Evolutionary conservation across 2,797 vertebrate genomes (phyloP).

Genomic region (Girardinus metallicus): DNA sequence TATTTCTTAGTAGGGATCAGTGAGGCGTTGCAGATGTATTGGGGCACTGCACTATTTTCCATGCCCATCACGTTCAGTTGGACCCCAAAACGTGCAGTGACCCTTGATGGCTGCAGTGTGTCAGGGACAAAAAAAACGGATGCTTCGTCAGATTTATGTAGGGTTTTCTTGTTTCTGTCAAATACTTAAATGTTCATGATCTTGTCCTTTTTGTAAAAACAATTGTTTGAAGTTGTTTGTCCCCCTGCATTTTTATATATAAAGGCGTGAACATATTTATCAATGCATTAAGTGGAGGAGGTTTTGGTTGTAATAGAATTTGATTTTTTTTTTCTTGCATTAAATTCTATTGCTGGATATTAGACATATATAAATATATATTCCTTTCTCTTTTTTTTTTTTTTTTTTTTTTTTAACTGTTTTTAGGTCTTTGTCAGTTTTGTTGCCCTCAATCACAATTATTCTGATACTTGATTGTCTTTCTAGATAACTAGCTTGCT

Average conservation of each 20-base stretch:
- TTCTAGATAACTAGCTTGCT: slow-evolving; percentile 58
- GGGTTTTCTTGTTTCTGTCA: slow-evolving; percentile 50
- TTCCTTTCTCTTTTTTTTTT: slow-evolving; percentile 47
- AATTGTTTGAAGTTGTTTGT: slow-evolving; percentile 67
- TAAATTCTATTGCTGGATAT: slow-evolving; percentile 79
- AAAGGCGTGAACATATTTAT: slow-evolving; percentile 83
- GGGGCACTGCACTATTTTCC: slow-evolving; percentile 45
- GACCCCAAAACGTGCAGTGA: slow-evolving; percentile 74
- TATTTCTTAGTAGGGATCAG: slow-evolving; percentile 54
- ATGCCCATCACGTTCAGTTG: slow-evolving; percentile 58
- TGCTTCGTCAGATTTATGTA: slow-evolving; percentile 59
- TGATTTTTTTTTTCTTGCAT: slow-evolving; percentile 58
- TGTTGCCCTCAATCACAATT: slow-evolving; percentile 72
- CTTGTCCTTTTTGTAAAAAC: slow-evolving; percentile 70
- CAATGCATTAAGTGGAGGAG: slow-evolving; percentile 76
- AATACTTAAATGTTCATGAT: slow-evolving; percentile 65
- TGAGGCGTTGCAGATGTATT: slow-evolving; percentile 58
- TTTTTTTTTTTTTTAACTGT: slow-evolving; percentile 62
- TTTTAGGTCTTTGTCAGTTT: slow-evolving; percentile 68
- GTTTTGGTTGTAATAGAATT: slow-evolving; percentile 76
- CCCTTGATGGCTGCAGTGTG: slow-evolving; percentile 58
- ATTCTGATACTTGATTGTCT: slow-evolving; percentile 72
- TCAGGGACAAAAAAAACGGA: slow-evolving; percentile 54
- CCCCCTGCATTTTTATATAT: slow-evolving; percentile 77
- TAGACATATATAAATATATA: slow-evolving; percentile 53